These are phyloP conservation scores for Sandelia bainsii DNA, from an alignment of 2,797 vertebrate genomes.

Conservation along the genomic window DNA sequence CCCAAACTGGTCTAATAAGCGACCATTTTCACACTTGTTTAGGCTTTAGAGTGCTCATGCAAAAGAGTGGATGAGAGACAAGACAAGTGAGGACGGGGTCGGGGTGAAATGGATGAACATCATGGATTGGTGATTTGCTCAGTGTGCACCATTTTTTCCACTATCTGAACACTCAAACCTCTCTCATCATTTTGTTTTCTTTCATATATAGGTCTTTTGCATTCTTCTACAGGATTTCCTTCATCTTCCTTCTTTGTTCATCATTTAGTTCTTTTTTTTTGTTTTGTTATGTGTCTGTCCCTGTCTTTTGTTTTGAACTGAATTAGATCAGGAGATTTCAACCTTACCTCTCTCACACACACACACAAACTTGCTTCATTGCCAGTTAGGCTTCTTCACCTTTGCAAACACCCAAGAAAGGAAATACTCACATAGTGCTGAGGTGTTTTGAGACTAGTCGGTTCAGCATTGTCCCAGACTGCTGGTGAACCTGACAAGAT, in stretches of 20 bases:
- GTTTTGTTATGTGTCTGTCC: neutral
- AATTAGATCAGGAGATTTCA: conserved; percentile 25
- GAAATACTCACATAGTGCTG: neutral
- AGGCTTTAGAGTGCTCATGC: conserved; percentile 74
- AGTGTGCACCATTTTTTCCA: conserved; percentile 18
- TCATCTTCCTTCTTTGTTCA: neutral
- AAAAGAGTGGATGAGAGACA: conserved; percentile 48
- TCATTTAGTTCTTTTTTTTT: neutral
- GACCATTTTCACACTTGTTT: conserved; percentile 81
- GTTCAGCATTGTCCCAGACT: conserved; percentile 8
- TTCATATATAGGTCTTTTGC: neutral
- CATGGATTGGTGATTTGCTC: conserved; percentile 24
- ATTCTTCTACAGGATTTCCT: conserved; percentile 1
- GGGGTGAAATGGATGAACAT: conserved; percentile 27
- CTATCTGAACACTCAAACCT: conserved; percentile 10
- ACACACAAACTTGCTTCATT: neutral
- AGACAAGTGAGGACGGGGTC: conserved; percentile 20
- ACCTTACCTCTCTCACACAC: neutral
- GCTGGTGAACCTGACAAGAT: conserved; percentile 66
- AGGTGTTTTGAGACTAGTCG: conserved; percentile 22
- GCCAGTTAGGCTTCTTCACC: neutral
- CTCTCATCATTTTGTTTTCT: conserved; percentile 3
- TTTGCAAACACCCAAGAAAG: neutral
- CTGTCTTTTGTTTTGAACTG: neutral
- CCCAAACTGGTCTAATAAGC: conserved; percentile 77